Conservation (phyloP, 2,113 vertebrate genomes). For the Asarcornis scutulata region DNA sequence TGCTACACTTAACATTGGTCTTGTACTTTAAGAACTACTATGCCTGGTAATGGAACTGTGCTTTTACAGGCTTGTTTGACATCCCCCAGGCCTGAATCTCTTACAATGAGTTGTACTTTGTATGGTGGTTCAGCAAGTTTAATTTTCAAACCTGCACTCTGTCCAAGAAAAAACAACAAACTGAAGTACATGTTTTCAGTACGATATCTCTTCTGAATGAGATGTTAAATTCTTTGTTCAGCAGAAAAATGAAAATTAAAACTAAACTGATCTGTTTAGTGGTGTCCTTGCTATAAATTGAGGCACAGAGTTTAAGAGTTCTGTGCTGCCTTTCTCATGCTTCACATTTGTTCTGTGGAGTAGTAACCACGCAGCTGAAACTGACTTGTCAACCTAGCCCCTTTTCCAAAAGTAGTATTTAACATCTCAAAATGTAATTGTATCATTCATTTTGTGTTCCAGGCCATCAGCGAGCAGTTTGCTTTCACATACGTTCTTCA, state of each 20-base stretch:
- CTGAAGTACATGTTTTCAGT: background rate
- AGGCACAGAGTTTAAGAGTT: background rate
- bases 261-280: background rate
- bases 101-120: background rate
- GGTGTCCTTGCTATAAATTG: background rate
- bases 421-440: constrained; percentile 32
- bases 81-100: background rate
- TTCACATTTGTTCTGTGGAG: background rate
- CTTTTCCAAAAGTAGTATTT: constrained; percentile 11
- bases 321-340: background rate
- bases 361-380: background rate
- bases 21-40: background rate
- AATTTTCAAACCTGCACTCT: background rate
- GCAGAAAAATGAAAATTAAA: background rate
- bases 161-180: background rate
- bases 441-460: constrained; percentile 65
- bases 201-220: background rate
- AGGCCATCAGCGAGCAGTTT: constrained; percentile 92
- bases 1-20: background rate
- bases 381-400: background rate
- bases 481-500: constrained; percentile 93
- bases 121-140: background rate
- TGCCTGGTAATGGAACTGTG: background rate
- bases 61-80: background rate
- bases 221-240: background rate